A percentile compares a stretch with the other conserved stretches of the same genome.
These are phyloP conservation scores for Amphipyra berbera DNA, from an alignment of 2,888 invertebrate genomes.

Conservation along the genomic window DNA sequence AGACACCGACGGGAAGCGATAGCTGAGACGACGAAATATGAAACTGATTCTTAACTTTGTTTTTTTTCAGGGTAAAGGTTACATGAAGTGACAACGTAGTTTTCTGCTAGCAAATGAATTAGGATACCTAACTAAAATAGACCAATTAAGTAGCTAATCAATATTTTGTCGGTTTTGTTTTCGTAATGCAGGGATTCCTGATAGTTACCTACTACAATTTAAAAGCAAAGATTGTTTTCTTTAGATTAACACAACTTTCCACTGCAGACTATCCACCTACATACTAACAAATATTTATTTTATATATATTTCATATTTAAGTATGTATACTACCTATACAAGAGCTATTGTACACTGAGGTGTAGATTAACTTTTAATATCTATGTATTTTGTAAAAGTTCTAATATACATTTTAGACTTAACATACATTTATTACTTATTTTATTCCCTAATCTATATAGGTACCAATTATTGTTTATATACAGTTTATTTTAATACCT, in stretches of 20 bases:
- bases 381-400: slow-evolving; percentile 28
- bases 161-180: slow-evolving; percentile 18
- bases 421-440: slow-evolving; percentile 31
- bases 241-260: slow-evolving; percentile 39
- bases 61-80: slow-evolving; percentile 74
- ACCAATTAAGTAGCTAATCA: slow-evolving; percentile 30
- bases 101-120: slow-evolving; percentile 51
- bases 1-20: background rate
- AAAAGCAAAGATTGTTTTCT: slow-evolving; percentile 28
- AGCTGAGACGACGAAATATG: background rate
- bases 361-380: slow-evolving; percentile 10
- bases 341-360: slow-evolving; percentile 9
- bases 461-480: too few relatives aligned
- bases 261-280: slow-evolving; percentile 33
- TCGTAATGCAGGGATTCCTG: slow-evolving; percentile 5
- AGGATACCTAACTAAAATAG: slow-evolving; percentile 34
- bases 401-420: slow-evolving; percentile 45
- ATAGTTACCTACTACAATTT: slow-evolving; percentile 9
- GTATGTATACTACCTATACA: background rate
- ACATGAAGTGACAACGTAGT: slow-evolving; percentile 53
- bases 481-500: too few relatives aligned
- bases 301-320: background rate
- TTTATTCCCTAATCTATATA: background rate
- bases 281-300: slow-evolving; percentile 31
- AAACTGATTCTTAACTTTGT: slow-evolving; percentile 51